Evolutionary conservation across 1,140 invertebrate species (phyloP), one percentile per base, ranked within the genome.

Genomic region (Phenacoccus solenopsis): DNA sequence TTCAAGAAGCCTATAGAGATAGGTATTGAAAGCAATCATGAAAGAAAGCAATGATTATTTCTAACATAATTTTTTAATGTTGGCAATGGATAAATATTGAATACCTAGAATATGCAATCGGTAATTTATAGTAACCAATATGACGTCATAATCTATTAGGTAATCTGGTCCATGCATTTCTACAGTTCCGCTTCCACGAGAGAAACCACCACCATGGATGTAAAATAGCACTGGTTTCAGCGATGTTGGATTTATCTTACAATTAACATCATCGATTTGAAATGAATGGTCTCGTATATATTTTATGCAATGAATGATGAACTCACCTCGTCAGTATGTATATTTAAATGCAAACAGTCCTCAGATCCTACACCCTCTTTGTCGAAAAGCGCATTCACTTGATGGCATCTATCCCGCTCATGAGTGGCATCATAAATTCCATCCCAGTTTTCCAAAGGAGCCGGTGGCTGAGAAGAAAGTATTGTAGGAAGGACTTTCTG

Each of bases 91-190:
- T 10, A 57, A 75, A 74, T n/a, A n/a, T n/a, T n/a, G n/a, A n/a
- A n/a, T n/a, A 83, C 83, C 83, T 21, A 84, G 75, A 20, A 78
- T 71, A 78, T 84, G 84, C 70, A 89, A 82, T 79, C 91, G 84
- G 75, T 90, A 94, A 77, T 94, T 94, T 1, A 87, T 80, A 0
- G 87, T 87, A 1, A 94, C 88, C 0, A 93, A 81, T 7, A 94
- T 78, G 1, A 93, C 80, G 72, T 91, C 86, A 68, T 85, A 81
- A 68, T 90, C 87, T 0, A 93, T 78, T 0, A 94, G 76, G 73
- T 85, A 85, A 73, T 90, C 87, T 0, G 88, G 87, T 0, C 86
- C 86, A 70, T 70, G 68, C 0, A 82, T 68, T 20, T 78, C 75
- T 21, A 80, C 76, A 59, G 84, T 77, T 21, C 82, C 83, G 13